These are phyloP conservation scores for Calliopsis andreniformis DNA, from an alignment of 1,140 invertebrate genomes.

Conservation along the genomic window DNA sequence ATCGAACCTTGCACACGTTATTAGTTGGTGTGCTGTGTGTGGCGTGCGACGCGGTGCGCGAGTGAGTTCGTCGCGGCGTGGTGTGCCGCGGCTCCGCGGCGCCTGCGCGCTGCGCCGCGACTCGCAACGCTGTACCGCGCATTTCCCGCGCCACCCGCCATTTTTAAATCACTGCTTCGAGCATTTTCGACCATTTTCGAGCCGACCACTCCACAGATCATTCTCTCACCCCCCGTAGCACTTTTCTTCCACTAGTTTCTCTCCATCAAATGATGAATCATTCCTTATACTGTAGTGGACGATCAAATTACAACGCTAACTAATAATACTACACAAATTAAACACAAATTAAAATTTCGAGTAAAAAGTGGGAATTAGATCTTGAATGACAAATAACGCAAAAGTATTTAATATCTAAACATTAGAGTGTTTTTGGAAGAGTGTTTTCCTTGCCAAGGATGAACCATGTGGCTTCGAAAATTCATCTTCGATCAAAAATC, in stretches of 20 bases:
- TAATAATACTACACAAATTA: too few species aligned
- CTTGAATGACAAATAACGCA: too few species aligned
- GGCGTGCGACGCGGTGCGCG: slow-evolving; percentile 80
- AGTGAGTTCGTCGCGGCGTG: slow-evolving; percentile 79
- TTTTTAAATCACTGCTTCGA: neutral
- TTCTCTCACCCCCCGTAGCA: too few species aligned
- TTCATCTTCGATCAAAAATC: neutral
- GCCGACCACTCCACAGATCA: too few species aligned
- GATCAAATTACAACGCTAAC: too few species aligned
- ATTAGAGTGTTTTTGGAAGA: too few species aligned
- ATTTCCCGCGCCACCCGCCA: slow-evolving; percentile 27
- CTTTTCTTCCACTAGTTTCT: too few species aligned
- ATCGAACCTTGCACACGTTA: slow-evolving; percentile 53
- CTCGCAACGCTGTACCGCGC: slow-evolving; percentile 42
- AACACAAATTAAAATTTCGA: too few species aligned
- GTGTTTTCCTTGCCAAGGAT: neutral
- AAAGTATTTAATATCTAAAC: too few species aligned
- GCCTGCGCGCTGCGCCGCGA: slow-evolving; percentile 73
- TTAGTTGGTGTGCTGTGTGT: slow-evolving; percentile 74
- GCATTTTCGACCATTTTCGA: neutral
- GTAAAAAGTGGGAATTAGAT: too few species aligned
- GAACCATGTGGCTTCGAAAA: neutral
- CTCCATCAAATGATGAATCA: too few species aligned
- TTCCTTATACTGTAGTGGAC: too few species aligned
- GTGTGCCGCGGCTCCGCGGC: slow-evolving; percentile 76